Evolutionary conservation across 2,797 vertebrate species (phyloP), one percentile per base, ranked within the genome.

Genomic region (Neomorphus geoffroyi): DNA sequence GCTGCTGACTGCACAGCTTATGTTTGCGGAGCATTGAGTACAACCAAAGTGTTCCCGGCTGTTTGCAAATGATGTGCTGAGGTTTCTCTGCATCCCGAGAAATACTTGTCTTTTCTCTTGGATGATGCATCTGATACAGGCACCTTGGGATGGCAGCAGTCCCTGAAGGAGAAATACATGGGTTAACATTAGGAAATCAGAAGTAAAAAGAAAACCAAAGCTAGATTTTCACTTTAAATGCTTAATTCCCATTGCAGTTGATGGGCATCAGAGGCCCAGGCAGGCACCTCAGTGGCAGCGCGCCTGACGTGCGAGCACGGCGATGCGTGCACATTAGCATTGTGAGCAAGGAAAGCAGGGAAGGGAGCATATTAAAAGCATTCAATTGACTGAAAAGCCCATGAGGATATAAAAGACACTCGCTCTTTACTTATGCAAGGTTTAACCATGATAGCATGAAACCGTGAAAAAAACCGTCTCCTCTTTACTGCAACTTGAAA

Each of bases 331-430:
- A 3, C 37, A 11, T 61, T 1, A 82, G 85, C 71, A 77, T 54
- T 22, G 1, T 0, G 3, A 88, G 88, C 57, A 51, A 60, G 65
- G 86, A 28, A 13, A 48, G 65, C 18, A 2, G 32, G 61, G 65
- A 35, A 51, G 46, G 46, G 58, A 91, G 39, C 3, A 2, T 32
- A 33, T 53, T 71, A 75, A 85, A 57, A 80, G 46, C 43, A 33
- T 79, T 86, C 88, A 90, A 56, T 69, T 75, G 90, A 71, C 86
- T 84, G 90, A 84, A 82, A 84, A 92, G 73, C 88, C 82, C 73
- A 24, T 0, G 73, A 92, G 93, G 71, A 69, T 3, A 6, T 69
- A 50, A 74, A 91, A 91, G 73, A 73, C 1, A 1, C 60, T 48
- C 1, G 0, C 50, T 91, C 65, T 71, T 92, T 86, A 57, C 80